A percentile compares a stretch with the other conserved stretches of the same genome.
phyloP scores from a whole-genome alignment of 2,888 invertebrate species.

The Drosophila birchii region DNA sequence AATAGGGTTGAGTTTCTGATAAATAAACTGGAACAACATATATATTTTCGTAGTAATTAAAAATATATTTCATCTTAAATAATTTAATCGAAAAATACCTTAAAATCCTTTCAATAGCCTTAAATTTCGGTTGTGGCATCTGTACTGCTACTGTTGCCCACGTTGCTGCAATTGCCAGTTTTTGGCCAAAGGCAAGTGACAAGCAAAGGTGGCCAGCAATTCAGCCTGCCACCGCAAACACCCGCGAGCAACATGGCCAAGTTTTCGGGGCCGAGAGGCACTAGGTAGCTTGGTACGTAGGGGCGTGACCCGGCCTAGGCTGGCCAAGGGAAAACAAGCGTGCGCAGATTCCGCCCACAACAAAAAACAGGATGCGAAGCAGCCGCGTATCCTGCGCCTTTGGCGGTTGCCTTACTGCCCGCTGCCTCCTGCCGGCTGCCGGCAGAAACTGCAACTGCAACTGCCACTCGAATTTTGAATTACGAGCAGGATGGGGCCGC shows the following conservation, averaged over 20 bases:
- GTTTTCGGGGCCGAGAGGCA: slow-evolving; percentile 45
- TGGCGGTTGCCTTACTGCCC: slow-evolving; percentile 56
- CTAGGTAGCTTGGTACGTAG: not conserved
- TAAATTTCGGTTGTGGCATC: slow-evolving; percentile 3
- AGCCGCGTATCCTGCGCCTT: slow-evolving; percentile 61
- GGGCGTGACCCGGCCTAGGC: slow-evolving; percentile 26
- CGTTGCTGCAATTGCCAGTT: slow-evolving; percentile 14
- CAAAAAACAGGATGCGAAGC: slow-evolving; percentile 68
- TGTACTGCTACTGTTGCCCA: slow-evolving; percentile 7
- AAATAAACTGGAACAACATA: too few relatives aligned
- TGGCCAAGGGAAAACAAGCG: slow-evolving; percentile 60
- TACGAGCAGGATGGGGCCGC: slow-evolving; percentile 59
- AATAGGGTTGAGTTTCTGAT: too few relatives aligned
- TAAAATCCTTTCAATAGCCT: not conserved
- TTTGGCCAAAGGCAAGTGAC: slow-evolving; percentile 25
- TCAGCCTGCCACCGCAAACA: slow-evolving; percentile 32
- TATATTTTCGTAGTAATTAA: not conserved
- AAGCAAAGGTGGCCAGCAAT: slow-evolving; percentile 35
- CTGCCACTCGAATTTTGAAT: slow-evolving; percentile 77
- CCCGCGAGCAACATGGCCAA: slow-evolving; percentile 44
- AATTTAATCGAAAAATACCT: not conserved
- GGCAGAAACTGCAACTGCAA: slow-evolving; percentile 39
- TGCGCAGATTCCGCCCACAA: slow-evolving; percentile 61
- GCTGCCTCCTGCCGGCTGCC: not conserved
- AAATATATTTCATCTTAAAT: not conserved